Base-by-base conservation (phyloP, 2,797 vertebrate genomes). In the Ficedula albicollis region DNA sequence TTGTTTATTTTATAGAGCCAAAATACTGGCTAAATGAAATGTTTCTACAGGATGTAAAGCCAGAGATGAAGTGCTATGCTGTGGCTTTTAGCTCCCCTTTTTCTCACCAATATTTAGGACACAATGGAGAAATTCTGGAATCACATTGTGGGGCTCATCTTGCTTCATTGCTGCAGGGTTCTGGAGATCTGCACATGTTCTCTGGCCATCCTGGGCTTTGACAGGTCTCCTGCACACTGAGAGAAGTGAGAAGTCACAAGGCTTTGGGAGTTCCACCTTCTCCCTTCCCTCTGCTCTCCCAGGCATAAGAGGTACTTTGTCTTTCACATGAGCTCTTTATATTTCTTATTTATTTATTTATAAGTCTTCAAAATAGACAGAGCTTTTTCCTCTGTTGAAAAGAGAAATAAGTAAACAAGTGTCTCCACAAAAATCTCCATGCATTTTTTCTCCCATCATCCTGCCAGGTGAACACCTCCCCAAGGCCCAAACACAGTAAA, bases 1-100 rank as follows among this genome's bases (percentile, higher is more conserved):
- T 81, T 88, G 69, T 92, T 93, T 95, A 84, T 69, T 95, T 93
- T 73, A 90, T 52, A 60, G 52, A 90, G 87, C 85, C 87, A 93
- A 89, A 95, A 88, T 23, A 59, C 34, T 58, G 52, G 55, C 51
- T 46, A 85, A 84, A 85, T 63, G 15, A 92, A 94, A 94, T 39
- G 14, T 84, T 85, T 89, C 59, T 82, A 30, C 27, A 56, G 49
- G 32, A 60, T 36, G 8, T 60, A 94, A 93, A 90, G 67, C 59
- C 84, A 95, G 83, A 84, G 48, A 43, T 76, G 58, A 90, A 87
- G 23, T 10, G 48, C 48, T 55, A 21, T 51, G 13, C 39, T 62
- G 32, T 32, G 39, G 29, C 18, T 81, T 91, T 95, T 72, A 87
- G 36, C 36, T 90, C 25, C 41, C 11, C 44, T 81, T 85, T 94